Conservation (phyloP, 1,140 invertebrate genomes). For the Scaptomyza pallida region DNA sequence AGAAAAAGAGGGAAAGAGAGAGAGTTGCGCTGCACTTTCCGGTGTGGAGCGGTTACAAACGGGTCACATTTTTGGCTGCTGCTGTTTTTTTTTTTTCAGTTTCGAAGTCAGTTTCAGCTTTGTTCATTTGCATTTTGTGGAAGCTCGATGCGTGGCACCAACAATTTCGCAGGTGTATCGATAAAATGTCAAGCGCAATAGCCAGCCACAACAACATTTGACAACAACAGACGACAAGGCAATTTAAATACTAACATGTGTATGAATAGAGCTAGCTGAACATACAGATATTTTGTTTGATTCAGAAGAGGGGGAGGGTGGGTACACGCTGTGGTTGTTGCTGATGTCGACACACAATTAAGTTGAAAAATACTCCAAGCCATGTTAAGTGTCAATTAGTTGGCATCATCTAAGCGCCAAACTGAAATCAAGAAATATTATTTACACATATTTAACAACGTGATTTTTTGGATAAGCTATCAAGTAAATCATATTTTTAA, state of each 20-base stretch:
- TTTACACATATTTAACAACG: constrained; percentile 31
- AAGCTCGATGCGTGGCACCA: constrained; percentile 22
- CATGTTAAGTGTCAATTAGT: constrained; percentile 81
- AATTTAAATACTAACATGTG: constrained; percentile 78
- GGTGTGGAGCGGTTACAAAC: background rate
- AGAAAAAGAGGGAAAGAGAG: background rate
- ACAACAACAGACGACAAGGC: constrained; percentile 60
- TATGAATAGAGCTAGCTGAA: constrained; percentile 36
- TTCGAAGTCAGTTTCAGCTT: constrained; percentile 1
- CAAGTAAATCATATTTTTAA: background rate
- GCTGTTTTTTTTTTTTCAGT: too few species aligned
- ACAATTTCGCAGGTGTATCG: constrained; percentile 64
- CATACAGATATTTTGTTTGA: background rate
- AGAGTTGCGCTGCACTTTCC: constrained; percentile 4
- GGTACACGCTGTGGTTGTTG: constrained; percentile 14
- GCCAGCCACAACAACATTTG: constrained; percentile 36
- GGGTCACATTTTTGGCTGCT: constrained; percentile 11
- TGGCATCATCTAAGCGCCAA: constrained; percentile 58
- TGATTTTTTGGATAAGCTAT: constrained; percentile 6
- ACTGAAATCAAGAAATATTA: constrained; percentile 56
- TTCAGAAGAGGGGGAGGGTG: background rate
- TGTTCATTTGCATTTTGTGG: constrained; percentile 33
- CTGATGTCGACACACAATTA: constrained; percentile 78
- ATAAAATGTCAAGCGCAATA: constrained; percentile 65
- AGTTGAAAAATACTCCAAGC: constrained; percentile 74